Evolutionary conservation across 2,888 invertebrate genomes (phyloP), one percentile per base, ranked within the genome.

Genomic region (Deilephila porcellus): DNA sequence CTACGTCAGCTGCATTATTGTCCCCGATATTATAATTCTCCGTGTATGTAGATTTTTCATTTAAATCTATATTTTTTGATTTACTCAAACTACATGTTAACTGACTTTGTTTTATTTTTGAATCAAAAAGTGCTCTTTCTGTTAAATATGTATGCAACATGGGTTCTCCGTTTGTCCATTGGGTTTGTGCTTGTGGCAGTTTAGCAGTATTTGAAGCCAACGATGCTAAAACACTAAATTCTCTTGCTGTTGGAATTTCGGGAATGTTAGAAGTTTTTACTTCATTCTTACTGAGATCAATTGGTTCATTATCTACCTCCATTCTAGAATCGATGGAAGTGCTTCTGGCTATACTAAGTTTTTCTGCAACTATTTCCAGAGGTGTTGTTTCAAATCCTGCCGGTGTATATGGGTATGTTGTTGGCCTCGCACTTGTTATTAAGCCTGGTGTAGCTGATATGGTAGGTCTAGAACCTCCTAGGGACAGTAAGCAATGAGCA

Each of bases 401-500:
- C 63, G 95, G 94, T 67, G 91, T 94, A 81, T 97, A 97, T 0
- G 97, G 97, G 86, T 97, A 97, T 19, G 97, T 97, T 25, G 96
- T 91, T 0, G 97, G 97, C 79, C 97, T 93, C 20, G 95, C 95
- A 64, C 95, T 93, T n/a, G 96, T 96, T 62, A 96, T 89, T 4
- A 96, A 88, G 6, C 96, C 95, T 0, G 96, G 95, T 2, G 95
- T 91, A 72, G 92, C 88, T 14, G 92, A 89, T 5, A 92, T 89
- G 1, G 95, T 93, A 8, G 95, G 95, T 63, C 96, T 93, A 82
- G 94, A 92, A 32, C 95, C 97, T 5, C 97, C 96, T 64, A 98
- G 91, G 56, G 97, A 97, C 60, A 98, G 90, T 74, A 98, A 91
- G 85, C 98, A 97, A 81, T 97, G 97, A 0, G 98, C 98, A 8